A percentile compares a stretch with the other conserved stretches of the same genome.
These are phyloP conservation scores for Odontocolon sp. DNA, from an alignment of 2,888 invertebrate genomes.

Conservation along the genomic window DNA sequence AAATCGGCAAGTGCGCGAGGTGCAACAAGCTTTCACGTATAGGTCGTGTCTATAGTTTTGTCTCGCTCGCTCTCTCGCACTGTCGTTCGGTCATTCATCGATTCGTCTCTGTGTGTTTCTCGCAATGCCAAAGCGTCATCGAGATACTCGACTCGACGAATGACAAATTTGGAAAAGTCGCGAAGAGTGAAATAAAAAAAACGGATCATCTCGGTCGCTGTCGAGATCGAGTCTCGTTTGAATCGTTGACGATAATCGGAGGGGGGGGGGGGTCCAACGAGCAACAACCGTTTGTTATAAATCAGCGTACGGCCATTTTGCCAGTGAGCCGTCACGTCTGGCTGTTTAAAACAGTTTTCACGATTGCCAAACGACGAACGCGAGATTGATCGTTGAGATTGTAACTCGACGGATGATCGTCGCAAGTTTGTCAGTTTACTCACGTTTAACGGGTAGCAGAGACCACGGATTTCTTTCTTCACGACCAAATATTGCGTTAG, in stretches of 20 bases:
- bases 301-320: constrained; percentile 78
- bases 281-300: constrained; percentile 72
- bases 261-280: no score
- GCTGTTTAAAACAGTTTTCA: constrained; percentile 44
- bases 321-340: constrained; percentile 75
- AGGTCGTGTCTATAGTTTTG: constrained; percentile 13
- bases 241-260: not conserved
- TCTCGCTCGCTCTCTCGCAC: constrained; percentile 23
- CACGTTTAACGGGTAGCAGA: constrained; percentile 7
- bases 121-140: not conserved
- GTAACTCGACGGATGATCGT: no score
- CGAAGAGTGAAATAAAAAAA: not conserved
- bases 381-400: not conserved
- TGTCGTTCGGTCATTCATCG: constrained; percentile 49
- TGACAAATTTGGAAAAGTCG: not conserved
- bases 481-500: constrained; percentile 39
- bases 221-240: no score
- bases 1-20: constrained; percentile 2
- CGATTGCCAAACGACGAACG: constrained; percentile 14
- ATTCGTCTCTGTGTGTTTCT: constrained; percentile 48
- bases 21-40: constrained; percentile 59
- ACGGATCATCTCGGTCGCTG: no score
- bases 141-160: not conserved
- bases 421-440: no score
- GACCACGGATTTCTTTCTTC: not conserved